Evolutionary conservation across 2,888 invertebrate species (phyloP).

Genomic region (Drosophila testacea): DNA sequence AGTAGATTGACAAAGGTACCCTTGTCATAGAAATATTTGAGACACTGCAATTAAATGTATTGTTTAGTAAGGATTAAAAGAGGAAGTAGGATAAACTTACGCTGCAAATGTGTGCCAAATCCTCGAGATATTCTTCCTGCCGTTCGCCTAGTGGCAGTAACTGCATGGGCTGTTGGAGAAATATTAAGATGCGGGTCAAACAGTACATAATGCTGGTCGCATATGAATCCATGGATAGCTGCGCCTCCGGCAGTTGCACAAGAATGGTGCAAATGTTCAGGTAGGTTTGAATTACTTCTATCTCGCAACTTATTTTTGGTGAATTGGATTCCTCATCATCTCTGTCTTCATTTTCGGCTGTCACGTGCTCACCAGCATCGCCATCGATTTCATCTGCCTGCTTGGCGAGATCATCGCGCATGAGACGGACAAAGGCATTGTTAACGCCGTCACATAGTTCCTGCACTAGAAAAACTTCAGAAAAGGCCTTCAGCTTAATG

Average conservation of each 20-base stretch:
- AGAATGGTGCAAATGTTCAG: conserved; percentile 84
- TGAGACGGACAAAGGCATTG: conserved; percentile 82
- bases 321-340: conserved; percentile 31
- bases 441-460: conserved; percentile 81
- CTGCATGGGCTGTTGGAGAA: conserved; percentile 79
- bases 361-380: conserved; percentile 23
- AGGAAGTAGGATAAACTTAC: conserved; percentile 42
- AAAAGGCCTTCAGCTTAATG: conserved; percentile 62
- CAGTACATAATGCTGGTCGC: conserved; percentile 77
- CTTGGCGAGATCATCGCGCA: conserved; percentile 69
- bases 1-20: conserved; percentile 78
- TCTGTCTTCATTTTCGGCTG: conserved; percentile 38
- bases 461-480: conserved; percentile 82
- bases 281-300: conserved; percentile 84
- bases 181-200: conserved; percentile 79
- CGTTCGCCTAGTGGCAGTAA: conserved; percentile 80
- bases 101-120: conserved; percentile 80
- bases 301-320: conserved; percentile 66
- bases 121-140: conserved; percentile 83
- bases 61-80: background rate
- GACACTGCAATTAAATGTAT: conserved; percentile 64
- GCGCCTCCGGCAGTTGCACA: conserved; percentile 82
- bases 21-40: conserved; percentile 83
- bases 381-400: conserved; percentile 57
- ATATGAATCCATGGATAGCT: conserved; percentile 69